Conservation (phyloP, 2,888 invertebrate species). For the Zaprionus obscuricornis region DNA sequence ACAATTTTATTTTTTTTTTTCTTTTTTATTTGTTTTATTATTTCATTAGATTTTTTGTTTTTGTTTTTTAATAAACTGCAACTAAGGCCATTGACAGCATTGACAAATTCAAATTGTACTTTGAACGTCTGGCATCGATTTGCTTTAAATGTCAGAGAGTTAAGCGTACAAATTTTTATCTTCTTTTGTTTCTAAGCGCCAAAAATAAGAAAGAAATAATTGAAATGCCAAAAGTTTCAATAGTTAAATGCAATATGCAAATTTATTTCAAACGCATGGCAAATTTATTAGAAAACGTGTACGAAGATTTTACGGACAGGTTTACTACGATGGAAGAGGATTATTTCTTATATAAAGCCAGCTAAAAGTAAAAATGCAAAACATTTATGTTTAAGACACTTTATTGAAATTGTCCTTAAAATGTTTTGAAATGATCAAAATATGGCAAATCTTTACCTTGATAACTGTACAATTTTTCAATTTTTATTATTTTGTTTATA, state of each 20-base stretch:
- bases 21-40: too few relatives aligned
- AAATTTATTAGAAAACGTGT: constrained; percentile 25
- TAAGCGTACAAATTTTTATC: too few relatives aligned
- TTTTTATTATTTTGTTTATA: too few relatives aligned
- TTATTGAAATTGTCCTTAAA: too few relatives aligned
- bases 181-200: neutral
- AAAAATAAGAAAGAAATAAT: constrained; percentile 1
- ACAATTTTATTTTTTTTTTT: too few relatives aligned
- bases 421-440: too few relatives aligned
- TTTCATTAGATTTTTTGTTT: too few relatives aligned
- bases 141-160: constrained; percentile 59
- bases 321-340: neutral
- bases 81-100: constrained; percentile 23
- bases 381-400: neutral
- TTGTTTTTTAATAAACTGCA: too few relatives aligned
- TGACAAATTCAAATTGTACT: constrained; percentile 25
- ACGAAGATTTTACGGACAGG: constrained; percentile 10
- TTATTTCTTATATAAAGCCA: neutral
- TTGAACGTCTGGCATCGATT: constrained; percentile 46
- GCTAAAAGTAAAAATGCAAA: neutral
- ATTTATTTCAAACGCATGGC: constrained; percentile 40
- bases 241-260: constrained; percentile 51
- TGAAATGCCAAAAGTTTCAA: constrained; percentile 13
- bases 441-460: too few relatives aligned
- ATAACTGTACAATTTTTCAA: too few relatives aligned